A percentile compares a stretch with the other conserved stretches of the same genome.
phyloP scores from a whole-genome alignment of 2,888 invertebrate species.

The Melipona beecheii region DNA sequence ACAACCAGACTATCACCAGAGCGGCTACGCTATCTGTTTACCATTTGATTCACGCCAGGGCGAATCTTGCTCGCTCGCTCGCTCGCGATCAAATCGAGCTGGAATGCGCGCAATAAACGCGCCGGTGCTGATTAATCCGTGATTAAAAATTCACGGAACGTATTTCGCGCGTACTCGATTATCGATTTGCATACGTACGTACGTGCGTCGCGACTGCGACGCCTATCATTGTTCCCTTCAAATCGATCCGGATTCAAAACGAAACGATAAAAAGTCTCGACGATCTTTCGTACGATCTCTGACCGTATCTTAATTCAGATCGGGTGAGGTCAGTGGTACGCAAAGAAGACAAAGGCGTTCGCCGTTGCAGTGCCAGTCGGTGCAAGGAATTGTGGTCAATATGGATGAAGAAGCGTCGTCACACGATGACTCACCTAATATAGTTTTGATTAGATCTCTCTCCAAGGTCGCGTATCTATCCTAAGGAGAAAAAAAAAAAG shows the following conservation, averaged over 20 bases:
- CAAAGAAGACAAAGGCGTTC: neutral
- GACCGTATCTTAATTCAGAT: neutral
- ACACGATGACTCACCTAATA: slow-evolving; percentile 19
- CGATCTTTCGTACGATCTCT: neutral
- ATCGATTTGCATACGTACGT: neutral
- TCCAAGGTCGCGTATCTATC: neutral
- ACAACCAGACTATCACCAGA: neutral
- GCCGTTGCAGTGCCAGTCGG: neutral
- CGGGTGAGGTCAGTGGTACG: neutral
- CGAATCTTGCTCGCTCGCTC: slow-evolving; percentile 43
- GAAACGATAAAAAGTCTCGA: neutral
- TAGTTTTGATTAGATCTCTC: slow-evolving; percentile 22
- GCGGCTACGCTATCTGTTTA: slow-evolving; percentile 29
- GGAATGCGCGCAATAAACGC: slow-evolving; percentile 51
- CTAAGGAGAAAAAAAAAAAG: neutral
- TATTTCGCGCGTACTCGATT: neutral
- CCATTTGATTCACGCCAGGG: slow-evolving; percentile 48
- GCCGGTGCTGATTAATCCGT: slow-evolving; percentile 50
- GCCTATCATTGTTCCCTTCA: neutral
- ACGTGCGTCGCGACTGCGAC: neutral
- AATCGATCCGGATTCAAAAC: neutral
- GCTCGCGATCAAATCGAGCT: slow-evolving; percentile 39
- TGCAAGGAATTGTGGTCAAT: neutral
- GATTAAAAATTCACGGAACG: slow-evolving; percentile 48
- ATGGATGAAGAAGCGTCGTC: neutral